Conservation (phyloP, 1,140 invertebrate species). For the Saccostrea glomerata region DNA sequence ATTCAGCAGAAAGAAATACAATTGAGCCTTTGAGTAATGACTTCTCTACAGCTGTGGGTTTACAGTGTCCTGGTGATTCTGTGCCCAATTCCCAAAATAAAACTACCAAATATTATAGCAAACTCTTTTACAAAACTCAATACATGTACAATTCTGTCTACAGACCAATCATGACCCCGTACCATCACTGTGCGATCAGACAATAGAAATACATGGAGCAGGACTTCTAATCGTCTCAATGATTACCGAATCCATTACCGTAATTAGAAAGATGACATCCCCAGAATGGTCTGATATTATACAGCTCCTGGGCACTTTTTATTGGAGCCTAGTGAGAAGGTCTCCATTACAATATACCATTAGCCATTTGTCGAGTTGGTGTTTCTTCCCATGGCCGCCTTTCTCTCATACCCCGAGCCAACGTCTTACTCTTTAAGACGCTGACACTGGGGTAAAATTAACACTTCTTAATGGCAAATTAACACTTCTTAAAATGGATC, state of each 20-base stretch:
- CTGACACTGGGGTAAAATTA: not conserved
- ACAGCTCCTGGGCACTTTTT: constrained; percentile 19
- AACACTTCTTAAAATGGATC: constrained; percentile 31
- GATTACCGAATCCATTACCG: constrained; percentile 2
- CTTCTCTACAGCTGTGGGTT: too few relatives aligned
- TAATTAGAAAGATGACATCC: constrained; percentile 17
- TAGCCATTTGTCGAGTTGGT: not conserved
- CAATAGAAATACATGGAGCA: not conserved
- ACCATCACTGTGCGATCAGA: not conserved
- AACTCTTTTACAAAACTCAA: too few relatives aligned
- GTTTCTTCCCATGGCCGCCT: not conserved
- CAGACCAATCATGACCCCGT: too few relatives aligned
- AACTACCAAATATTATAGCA: too few relatives aligned
- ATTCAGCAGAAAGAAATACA: too few relatives aligned
- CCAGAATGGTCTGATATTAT: not conserved
- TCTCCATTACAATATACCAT: constrained; percentile 21
- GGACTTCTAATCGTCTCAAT: not conserved
- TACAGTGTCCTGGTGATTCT: too few relatives aligned
- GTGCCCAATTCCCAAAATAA: too few relatives aligned
- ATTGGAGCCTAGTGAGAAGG: constrained; percentile 18
- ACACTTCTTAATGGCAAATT: constrained; percentile 12
- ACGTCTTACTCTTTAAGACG: not conserved
- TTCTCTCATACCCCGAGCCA: not conserved
- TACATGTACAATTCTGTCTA: too few relatives aligned
- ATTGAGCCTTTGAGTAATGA: too few relatives aligned